Percentiles rank a stretch among this genome's conserved stretches.
Conservation (phyloP, 1,140 invertebrate species). For the Pseudomyrmex pallidus region DNA sequence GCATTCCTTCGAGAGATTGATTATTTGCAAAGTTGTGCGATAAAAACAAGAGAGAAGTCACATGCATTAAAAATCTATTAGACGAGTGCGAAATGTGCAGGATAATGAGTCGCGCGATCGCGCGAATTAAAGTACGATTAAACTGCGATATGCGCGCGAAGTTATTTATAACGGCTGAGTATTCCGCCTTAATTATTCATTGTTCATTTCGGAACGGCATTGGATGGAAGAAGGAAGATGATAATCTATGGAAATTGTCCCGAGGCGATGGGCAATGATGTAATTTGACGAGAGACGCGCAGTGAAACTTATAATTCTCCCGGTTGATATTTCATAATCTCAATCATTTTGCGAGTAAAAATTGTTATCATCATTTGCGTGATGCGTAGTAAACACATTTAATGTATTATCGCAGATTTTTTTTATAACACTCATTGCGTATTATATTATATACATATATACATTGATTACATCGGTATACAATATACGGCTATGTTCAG, state of each 20-base stretch:
- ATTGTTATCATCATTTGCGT: background rate
- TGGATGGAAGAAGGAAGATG: slow-evolving; percentile 39
- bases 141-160: background rate
- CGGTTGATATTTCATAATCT: background rate
- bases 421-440: too few species aligned
- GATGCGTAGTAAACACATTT: background rate
- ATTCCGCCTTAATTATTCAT: slow-evolving; percentile 49
- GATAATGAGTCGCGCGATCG: background rate
- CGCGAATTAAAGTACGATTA: slow-evolving; percentile 26
- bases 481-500: too few species aligned
- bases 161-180: slow-evolving; percentile 48
- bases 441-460: too few species aligned
- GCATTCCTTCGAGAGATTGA: background rate
- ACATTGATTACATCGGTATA: too few species aligned
- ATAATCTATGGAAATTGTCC: slow-evolving; percentile 43
- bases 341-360: background rate
- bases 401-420: too few species aligned
- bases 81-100: background rate
- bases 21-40: background rate
- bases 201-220: slow-evolving; percentile 44
- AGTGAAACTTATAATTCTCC: background rate
- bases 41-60: background rate
- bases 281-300: slow-evolving; percentile 11
- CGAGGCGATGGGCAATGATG: slow-evolving; percentile 46
- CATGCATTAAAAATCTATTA: background rate